Conservation (phyloP, 2,113 vertebrate genomes). For the Pionites leucogaster region DNA sequence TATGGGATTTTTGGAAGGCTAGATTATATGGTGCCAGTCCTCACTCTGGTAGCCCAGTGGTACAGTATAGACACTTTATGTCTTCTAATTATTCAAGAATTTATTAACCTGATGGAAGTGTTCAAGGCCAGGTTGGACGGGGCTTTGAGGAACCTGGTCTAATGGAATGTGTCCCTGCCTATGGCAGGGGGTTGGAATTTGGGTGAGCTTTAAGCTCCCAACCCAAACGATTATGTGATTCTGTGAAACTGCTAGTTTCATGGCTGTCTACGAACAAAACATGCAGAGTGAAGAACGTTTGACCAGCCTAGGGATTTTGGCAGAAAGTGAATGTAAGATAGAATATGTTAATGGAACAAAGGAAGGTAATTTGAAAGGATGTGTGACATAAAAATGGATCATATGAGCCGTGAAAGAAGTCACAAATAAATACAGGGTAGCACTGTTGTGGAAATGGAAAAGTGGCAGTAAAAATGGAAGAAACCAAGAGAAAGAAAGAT, state of each 20-base stretch:
- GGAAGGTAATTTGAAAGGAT: neutral
- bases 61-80: neutral
- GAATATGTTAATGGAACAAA: neutral
- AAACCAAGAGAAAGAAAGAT: neutral
- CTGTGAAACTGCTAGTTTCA: neutral
- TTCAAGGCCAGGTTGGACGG: neutral
- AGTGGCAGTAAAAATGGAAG: neutral
- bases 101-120: neutral
- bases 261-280: neutral
- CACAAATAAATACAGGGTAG: neutral
- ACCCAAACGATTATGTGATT: neutral
- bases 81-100: neutral
- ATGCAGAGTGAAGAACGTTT: neutral
- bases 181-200: neutral
- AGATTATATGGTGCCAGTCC: neutral
- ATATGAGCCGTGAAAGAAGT: neutral
- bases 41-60: neutral
- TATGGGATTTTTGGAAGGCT: neutral
- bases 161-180: neutral
- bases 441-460: neutral
- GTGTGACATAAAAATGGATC: neutral
- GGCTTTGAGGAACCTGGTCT: neutral
- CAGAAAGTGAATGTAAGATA: neutral
- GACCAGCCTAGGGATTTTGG: neutral
- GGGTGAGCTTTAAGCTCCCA: neutral